These are phyloP conservation scores for Neopelma chrysocephalum DNA, from an alignment of 2,797 vertebrate species.

Conservation along the genomic window DNA sequence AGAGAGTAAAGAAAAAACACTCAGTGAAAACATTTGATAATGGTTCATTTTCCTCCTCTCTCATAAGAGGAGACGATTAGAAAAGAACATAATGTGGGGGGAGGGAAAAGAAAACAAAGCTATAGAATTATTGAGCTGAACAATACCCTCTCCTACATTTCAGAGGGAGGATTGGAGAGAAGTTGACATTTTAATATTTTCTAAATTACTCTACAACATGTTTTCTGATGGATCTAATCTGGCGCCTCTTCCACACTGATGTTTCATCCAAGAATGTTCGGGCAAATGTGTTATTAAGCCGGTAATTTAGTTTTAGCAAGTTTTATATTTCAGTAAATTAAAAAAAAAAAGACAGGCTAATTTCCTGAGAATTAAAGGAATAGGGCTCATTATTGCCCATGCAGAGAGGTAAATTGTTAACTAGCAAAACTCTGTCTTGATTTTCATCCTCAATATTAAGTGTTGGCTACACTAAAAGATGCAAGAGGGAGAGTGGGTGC, in stretches of 20 bases:
- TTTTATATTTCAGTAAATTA: conserved; percentile 17
- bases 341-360: background rate
- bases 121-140: conserved; percentile 13
- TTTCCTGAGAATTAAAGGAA: background rate
- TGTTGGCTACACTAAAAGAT: background rate
- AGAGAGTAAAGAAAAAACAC: background rate
- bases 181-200: conserved; percentile 63
- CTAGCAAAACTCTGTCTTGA: background rate
- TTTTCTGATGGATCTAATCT: conserved; percentile 57
- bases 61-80: conserved; percentile 8
- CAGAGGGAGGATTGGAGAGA: background rate
- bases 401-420: background rate
- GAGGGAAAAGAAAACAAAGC: background rate
- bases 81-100: background rate
- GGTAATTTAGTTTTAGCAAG: conserved; percentile 38
- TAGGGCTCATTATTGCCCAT: background rate
- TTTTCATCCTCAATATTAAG: background rate
- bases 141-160: conserved; percentile 10
- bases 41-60: background rate
- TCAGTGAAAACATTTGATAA: background rate
- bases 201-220: conserved; percentile 41
- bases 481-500: background rate
- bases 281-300: conserved; percentile 18
- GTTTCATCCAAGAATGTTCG: conserved; percentile 36
- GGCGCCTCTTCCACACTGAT: background rate